Percentiles rank a stretch among this genome's conserved stretches.
These are phyloP conservation scores for Paratrypauchen microcephalus DNA, from an alignment of 2,797 vertebrate genomes.

Conservation along the genomic window DNA sequence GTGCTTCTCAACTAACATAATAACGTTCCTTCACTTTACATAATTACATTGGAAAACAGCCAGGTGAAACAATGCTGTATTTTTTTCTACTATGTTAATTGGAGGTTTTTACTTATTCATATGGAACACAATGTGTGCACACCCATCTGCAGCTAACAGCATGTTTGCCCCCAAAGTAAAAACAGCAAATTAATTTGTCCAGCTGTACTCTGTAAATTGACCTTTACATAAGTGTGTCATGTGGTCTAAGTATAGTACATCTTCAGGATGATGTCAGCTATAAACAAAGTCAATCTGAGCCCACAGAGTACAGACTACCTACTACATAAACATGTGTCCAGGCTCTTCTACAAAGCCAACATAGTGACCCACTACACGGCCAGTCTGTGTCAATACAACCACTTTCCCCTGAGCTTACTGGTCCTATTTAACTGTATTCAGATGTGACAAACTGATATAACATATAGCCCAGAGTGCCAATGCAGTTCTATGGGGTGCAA, in stretches of 20 bases:
- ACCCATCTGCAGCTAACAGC: neutral
- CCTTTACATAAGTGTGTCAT: conserved; percentile 3
- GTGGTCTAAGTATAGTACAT: conserved; percentile 2
- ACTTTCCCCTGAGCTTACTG: conserved; percentile 38
- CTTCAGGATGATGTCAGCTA: conserved; percentile 5
- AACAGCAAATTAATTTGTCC: conserved; percentile 1
- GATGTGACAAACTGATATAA: conserved; percentile 59
- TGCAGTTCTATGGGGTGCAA: conserved; percentile 42
- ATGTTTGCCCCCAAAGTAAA: conserved; percentile 1
- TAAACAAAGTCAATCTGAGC: conserved; percentile 19
- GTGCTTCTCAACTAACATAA: neutral
- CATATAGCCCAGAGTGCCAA: conserved; percentile 47
- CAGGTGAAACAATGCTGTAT: neutral
- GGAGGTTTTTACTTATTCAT: neutral
- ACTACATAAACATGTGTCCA: conserved; percentile 17
- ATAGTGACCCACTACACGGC: conserved; percentile 11
- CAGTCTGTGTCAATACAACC: conserved; percentile 24
- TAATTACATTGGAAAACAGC: neutral
- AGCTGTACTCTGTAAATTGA: conserved; percentile 11
- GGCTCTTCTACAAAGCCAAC: conserved; percentile 16
- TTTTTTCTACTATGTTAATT: neutral
- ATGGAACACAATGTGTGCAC: neutral
- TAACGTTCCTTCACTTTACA: neutral
- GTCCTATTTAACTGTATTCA: conserved; percentile 48
- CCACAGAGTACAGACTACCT: conserved; percentile 9